These are phyloP conservation scores for Paguma larvata DNA, from an alignment of 2,797 vertebrate species.

Conservation along the genomic window DNA sequence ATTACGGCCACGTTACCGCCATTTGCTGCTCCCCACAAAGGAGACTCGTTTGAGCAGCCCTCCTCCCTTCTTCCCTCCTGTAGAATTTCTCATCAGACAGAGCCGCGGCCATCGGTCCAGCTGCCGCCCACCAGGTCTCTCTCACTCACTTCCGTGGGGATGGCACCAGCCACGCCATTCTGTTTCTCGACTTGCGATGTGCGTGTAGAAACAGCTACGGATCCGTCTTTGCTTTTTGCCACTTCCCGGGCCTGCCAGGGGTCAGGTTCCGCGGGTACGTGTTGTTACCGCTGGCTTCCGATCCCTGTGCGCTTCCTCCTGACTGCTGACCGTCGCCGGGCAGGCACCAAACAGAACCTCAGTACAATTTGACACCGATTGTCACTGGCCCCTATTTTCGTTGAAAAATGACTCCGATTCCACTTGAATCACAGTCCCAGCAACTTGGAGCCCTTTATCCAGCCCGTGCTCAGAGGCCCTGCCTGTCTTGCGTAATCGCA, in stretches of 20 bases:
- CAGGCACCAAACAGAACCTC: background rate
- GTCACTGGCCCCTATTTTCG: background rate
- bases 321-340: background rate
- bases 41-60: rapidly evolving
- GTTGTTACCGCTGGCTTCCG: background rate
- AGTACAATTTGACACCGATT: background rate
- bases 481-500: rapidly evolving
- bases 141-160: background rate
- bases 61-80: background rate
- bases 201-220: rapidly evolving
- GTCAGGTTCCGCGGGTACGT: background rate
- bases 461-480: background rate
- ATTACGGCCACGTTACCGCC: rapidly evolving
- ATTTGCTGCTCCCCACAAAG: rapidly evolving
- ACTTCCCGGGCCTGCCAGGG: background rate
- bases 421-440: background rate
- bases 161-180: rapidly evolving
- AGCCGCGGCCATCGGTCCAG: rapidly evolving
- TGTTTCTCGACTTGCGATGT: background rate
- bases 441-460: background rate
- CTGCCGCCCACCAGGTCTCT: rapidly evolving
- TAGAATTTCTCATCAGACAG: background rate
- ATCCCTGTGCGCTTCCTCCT: background rate
- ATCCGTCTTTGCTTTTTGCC: background rate
- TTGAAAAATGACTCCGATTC: background rate